phyloP scores from a whole-genome alignment of 2,113 vertebrate genomes.

The Tetraodon nigroviridis region DNA sequence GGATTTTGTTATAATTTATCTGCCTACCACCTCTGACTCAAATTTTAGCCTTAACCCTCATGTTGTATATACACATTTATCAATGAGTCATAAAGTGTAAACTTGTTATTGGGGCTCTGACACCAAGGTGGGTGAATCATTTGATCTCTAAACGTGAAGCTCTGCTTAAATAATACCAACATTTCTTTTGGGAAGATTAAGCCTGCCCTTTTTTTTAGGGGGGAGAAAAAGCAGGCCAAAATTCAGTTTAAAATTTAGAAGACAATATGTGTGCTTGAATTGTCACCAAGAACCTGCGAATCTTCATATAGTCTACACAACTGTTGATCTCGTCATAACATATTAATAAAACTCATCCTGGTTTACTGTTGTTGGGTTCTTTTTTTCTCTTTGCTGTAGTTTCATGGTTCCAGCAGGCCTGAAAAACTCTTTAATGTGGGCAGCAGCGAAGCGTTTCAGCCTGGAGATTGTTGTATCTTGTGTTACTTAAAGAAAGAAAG shows the following conservation, averaged over 20 bases:
- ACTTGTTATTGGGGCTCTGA: conserved; percentile 67
- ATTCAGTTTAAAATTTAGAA: conserved; percentile 39
- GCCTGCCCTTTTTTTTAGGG: conserved; percentile 54
- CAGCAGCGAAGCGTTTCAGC: not conserved
- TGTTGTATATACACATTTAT: conserved; percentile 52
- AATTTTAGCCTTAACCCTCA: conserved; percentile 77
- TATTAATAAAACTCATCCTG: conserved; percentile 76
- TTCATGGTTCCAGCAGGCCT: not conserved
- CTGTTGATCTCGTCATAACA: conserved; percentile 66
- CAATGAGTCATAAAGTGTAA: conserved; percentile 52
- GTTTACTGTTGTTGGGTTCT: conserved; percentile 52
- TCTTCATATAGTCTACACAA: conserved; percentile 55
- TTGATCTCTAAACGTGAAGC: conserved; percentile 44
- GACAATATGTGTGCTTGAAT: conserved; percentile 53
- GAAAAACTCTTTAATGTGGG: not conserved
- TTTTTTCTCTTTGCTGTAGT: conserved; percentile 1
- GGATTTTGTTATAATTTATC: conserved; percentile 73
- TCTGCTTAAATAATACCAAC: conserved; percentile 46
- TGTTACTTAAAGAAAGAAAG: not conserved
- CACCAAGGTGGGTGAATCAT: conserved; percentile 46
- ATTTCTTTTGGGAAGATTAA: conserved; percentile 30
- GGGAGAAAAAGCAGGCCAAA: not conserved
- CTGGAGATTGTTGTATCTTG: not conserved
- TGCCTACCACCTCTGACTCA: conserved; percentile 69
- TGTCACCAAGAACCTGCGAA: conserved; percentile 52